Base-by-base conservation (phyloP, 2,797 vertebrate genomes). In the Acrossocheilus fasciatus region DNA sequence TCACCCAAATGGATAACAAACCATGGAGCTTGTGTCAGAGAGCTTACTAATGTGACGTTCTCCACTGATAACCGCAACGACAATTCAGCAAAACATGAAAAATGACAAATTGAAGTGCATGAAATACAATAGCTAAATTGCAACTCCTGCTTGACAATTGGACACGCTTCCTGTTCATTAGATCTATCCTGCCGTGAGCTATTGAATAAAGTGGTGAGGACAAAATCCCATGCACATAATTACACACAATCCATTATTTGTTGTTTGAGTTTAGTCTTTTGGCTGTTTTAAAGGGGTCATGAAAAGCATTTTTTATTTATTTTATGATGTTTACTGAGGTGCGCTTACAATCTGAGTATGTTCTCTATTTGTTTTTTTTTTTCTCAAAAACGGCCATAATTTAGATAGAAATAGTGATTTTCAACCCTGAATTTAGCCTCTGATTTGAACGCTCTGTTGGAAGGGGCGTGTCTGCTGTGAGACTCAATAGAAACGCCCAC, bases 171-270 rank as follows among this genome's bases (percentile, higher is more conserved):
- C 18, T 54, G 10, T 36, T 23, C 54, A 57, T 77, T 77, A 57
- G 50, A 57, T 77, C 50, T 12, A 23, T 57, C 50, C 50, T 77
- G 50, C 74, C 3, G 30, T 34, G 30, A 76, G 74, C 74, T 76
- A 11, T 76, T 54, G 52, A 23, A 54, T 23, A n/a, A 73, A 45
- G 41, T 45, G 52, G 11, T 36, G 50, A 20, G 74, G 5, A 36
- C 30, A 76, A 54, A 76, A 39, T 57, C 74, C 50, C 73, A 34
- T 47, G 36, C 54, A 79, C 54, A 62, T n/a, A 43, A 62, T 62
- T 79, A 62, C 0, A 18, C 36, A 45, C 54, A 43, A 79, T 62
- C 39, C 76, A 62, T 43, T 30, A 20, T 45, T 41, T 6, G 39
- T 26, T 64, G 26, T 66, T 34, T 17, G 64, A 17, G 64, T 34